Evolutionary conservation across 2,888 invertebrate species (phyloP), one percentile per base, ranked within the genome.

Genomic region (Proisotoma minuta): DNA sequence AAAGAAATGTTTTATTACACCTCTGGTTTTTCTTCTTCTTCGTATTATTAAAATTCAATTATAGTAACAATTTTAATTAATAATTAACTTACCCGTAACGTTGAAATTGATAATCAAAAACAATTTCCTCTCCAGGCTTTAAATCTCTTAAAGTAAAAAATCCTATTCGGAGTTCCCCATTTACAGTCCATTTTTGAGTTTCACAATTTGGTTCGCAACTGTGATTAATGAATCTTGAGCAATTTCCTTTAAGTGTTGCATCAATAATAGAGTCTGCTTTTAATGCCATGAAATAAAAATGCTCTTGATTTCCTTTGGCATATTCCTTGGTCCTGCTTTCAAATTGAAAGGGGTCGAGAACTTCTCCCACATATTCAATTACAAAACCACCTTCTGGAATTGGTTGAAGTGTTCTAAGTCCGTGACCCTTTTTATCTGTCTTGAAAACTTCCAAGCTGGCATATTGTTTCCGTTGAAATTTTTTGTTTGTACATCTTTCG

Each of bases 161-260:
- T 0, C 99, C 99, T 74, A 99, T 92, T 70, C 98, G 82, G 49
- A 97, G 79, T 77, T 94, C 92, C 0, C 92, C 92, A 75, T 91
- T 91, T 0, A 92, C 92, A 0, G 91, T 92, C 92, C 92, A 93
- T 80, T 99, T 99, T 79, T 99, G 97, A 0, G 98, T 98, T 80
- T 95, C 95, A 2, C 96, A 91, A 78, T 99, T 99, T 0, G 99
- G 99, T 74, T 97, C 95, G 77, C 99, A 99, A 50, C 96, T 96
- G 78, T 99, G 99, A 79, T 99, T 99, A 74, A 99, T 96, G 77
- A 98, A 99, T 43, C 99, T 82, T 0, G 98, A 97, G 63, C 92
- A 87, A 77, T 97, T 99, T 29, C 99, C 99, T 78, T 91, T 94
- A 73, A 85, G 80, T 0, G 98, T 98, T 1, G 99, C 99, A 80